Conservation (phyloP, 2,113 vertebrate species). For the Mirza zaza region DNA sequence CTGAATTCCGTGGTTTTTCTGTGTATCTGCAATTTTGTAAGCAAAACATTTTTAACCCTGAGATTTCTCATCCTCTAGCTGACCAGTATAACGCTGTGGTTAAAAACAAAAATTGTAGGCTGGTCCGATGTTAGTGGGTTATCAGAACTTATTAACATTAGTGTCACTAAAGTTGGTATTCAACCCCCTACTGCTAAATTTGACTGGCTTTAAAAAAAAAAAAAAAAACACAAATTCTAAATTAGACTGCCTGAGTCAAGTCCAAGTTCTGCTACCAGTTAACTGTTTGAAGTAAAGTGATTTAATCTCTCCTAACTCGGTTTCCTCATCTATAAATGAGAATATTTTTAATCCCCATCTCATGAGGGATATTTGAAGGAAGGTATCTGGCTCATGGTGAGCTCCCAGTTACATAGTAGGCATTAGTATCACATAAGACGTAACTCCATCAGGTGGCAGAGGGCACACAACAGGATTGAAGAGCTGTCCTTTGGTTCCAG, state of each 20-base stretch:
- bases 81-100: background rate
- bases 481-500: background rate
- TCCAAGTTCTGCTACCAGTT: conserved; percentile 4
- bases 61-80: background rate
- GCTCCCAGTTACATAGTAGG: background rate
- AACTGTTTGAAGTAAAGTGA: background rate
- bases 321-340: conserved; percentile 5
- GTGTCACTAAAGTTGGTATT: too few relatives aligned
- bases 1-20: background rate
- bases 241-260: background rate
- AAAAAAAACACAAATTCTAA: background rate
- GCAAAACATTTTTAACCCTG: background rate
- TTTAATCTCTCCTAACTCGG: background rate
- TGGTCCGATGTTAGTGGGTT: too few relatives aligned
- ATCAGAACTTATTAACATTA: too few relatives aligned
- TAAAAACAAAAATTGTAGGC: background rate
- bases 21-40: background rate
- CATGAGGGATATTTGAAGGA: background rate
- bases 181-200: too few relatives aligned
- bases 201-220: too few relatives aligned
- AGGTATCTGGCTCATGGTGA: background rate
- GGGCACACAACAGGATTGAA: background rate
- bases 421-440: background rate
- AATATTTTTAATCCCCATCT: background rate
- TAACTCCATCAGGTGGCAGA: background rate